Evolutionary conservation across 2,113 vertebrate species (phyloP).

Genomic region (Epinephelus lanceolatus): DNA sequence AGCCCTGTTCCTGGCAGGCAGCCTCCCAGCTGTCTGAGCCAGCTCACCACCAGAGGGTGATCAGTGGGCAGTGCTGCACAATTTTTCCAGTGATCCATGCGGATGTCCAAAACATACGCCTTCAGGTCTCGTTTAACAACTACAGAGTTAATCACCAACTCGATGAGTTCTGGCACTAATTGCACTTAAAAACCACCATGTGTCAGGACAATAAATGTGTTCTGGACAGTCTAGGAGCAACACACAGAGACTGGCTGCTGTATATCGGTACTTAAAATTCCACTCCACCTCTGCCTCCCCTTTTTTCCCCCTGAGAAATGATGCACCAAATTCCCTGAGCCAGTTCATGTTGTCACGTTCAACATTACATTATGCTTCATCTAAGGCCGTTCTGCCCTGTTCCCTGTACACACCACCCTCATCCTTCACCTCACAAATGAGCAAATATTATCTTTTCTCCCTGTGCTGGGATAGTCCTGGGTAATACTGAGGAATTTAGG

Average conservation of each 20-base stretch:
- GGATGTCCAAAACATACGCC: slow-evolving; percentile 24
- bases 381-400: neutral
- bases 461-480: neutral
- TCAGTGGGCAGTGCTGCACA: slow-evolving; percentile 14
- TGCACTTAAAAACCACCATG: slow-evolving; percentile 31
- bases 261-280: neutral
- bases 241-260: neutral
- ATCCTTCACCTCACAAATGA: slow-evolving; percentile 1
- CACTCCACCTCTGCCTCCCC: neutral
- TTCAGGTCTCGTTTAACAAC: slow-evolving; percentile 39
- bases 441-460: slow-evolving; percentile 34
- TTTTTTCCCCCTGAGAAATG: neutral
- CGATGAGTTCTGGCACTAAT: slow-evolving; percentile 29
- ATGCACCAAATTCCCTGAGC: neutral
- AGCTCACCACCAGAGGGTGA: slow-evolving; percentile 28
- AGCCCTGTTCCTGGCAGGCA: neutral
- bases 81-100: slow-evolving; percentile 30
- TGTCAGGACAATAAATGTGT: slow-evolving; percentile 7
- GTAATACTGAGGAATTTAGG: slow-evolving; percentile 1
- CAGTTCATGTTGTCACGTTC: slow-evolving; percentile 6
- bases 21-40: slow-evolving; percentile 16
- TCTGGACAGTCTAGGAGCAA: slow-evolving; percentile 4
- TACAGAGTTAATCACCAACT: slow-evolving; percentile 38
- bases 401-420: neutral
- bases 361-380: slow-evolving; percentile 2